Percentiles rank a stretch among this genome's conserved stretches.
These are phyloP conservation scores for Acomys russatus DNA, from an alignment of 2,797 vertebrate species.

Conservation along the genomic window DNA sequence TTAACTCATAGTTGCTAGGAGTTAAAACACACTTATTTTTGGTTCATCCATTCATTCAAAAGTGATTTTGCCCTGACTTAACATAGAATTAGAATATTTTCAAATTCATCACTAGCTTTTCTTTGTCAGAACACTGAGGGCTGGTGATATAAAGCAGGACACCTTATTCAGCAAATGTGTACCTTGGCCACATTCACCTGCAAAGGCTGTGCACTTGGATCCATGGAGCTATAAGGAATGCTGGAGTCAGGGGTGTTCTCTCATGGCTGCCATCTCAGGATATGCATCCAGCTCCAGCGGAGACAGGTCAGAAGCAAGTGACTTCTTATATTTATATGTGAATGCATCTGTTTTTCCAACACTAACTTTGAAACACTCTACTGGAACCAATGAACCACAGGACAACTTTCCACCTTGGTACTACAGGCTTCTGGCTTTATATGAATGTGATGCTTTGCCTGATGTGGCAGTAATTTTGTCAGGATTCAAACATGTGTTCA, in stretches of 20 bases:
- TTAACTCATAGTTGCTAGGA: not conserved
- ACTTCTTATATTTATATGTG: conserved; percentile 93
- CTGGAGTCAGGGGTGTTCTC: not conserved
- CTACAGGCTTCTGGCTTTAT: not conserved
- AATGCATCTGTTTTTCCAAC: conserved; percentile 94
- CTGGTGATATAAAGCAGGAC: not conserved
- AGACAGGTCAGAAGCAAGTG: not conserved
- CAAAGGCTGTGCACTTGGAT: not conserved
- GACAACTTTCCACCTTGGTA: not conserved
- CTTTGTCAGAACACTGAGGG: not conserved
- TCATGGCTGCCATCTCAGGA: not conserved
- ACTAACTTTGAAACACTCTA: conserved; percentile 90
- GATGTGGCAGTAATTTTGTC: not conserved
- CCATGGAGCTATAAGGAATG: not conserved
- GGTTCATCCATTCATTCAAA: not conserved
- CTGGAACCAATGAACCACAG: not conserved
- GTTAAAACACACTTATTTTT: not conserved
- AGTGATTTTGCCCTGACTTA: not conserved
- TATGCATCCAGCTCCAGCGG: not conserved
- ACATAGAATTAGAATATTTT: not conserved
- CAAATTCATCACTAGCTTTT: not conserved
- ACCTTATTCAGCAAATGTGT: not conserved
- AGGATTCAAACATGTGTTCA: not conserved
- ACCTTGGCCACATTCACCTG: not conserved
- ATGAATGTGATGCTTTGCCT: not conserved